Evolutionary conservation across 2,888 invertebrate genomes (phyloP), one percentile per base, ranked within the genome.

Genomic region (Eurytoma californica): DNA sequence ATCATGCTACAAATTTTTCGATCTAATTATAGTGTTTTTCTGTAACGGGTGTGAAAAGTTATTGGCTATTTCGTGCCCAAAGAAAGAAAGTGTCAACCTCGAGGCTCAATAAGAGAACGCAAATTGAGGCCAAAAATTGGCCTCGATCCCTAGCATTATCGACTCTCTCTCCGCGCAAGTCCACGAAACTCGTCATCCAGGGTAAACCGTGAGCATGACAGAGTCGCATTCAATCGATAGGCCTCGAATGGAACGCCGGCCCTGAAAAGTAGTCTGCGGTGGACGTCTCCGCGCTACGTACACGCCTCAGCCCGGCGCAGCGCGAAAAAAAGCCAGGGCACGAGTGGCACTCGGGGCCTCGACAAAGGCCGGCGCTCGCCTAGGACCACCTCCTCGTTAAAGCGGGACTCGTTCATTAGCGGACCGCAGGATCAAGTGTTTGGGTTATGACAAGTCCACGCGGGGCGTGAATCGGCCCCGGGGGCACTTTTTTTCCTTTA

Each of bases 391-490:
- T 66, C 66, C 72, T 67, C 60, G 77, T 77, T 77, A 67, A 67
- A 72, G 39, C 58, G 63, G 63, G 53, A 13, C 58, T 28, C 60
- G 51, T 70, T 79, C 74, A 70, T 79, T 79, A 79, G 66, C 65
- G 63, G 16, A 3, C 24, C 58, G 63, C 39, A 12, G 14, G 53
- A n/a, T 30, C 63, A 24, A 47, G 53, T 69, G 65, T 70, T 70
- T 69, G 69, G 55, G 16, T 72, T 61, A 68, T 68, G 78, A 72
- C 78, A 78, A 67, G 53, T 67, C 49, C 72, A 78, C 55, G 68
- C 18, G 24, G 57, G 58, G 66, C 66, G 65, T 66, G 30, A 57
- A 66, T 7, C 51, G 13, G 18, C n/a, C 24, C 12, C 39, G 39
- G 39, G 39, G 39, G 39, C 39, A 39, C 39, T 39, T 39, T 39